Conservation (phyloP, 2,797 vertebrate species). For the Periophthalmus magnuspinnatus region DNA sequence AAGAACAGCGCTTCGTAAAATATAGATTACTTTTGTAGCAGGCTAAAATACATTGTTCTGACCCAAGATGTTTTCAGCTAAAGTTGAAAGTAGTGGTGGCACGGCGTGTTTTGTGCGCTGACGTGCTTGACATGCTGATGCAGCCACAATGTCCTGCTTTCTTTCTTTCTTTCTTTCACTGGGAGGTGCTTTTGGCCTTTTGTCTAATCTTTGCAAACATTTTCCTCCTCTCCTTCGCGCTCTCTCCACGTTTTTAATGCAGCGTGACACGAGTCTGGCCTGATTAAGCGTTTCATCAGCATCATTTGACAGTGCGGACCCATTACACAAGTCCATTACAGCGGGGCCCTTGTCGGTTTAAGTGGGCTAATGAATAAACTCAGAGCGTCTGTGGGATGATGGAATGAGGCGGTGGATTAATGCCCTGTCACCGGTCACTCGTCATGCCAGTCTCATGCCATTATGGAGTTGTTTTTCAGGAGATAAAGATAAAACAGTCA, state of each 20-base stretch:
- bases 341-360: slow-evolving; percentile 1
- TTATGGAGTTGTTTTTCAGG: not conserved
- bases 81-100: slow-evolving; percentile 8
- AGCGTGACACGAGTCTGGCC: slow-evolving; percentile 4
- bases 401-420: slow-evolving; percentile 48
- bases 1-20: not conserved
- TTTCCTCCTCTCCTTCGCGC: slow-evolving; percentile 15
- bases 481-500: not conserved
- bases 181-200: slow-evolving; percentile 53
- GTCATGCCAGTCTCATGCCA: not conserved
- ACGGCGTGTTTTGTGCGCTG: slow-evolving; percentile 13
- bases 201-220: slow-evolving; percentile 37
- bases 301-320: slow-evolving; percentile 7
- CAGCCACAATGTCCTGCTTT: slow-evolving; percentile 50
- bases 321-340: slow-evolving; percentile 11
- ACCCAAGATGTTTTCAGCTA: not conserved
- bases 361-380: slow-evolving; percentile 24
- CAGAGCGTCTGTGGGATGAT: slow-evolving; percentile 29
- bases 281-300: slow-evolving; percentile 15
- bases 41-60: not conserved
- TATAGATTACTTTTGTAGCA: not conserved
- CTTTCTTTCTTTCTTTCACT: slow-evolving; percentile 41
- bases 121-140: slow-evolving; percentile 74
- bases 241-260: not conserved
- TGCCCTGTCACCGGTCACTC: slow-evolving; percentile 45